Percentiles rank a stretch among this genome's conserved stretches.
phyloP scores from a whole-genome alignment of 1,140 invertebrate species.

The Ceratitis capitata region DNA sequence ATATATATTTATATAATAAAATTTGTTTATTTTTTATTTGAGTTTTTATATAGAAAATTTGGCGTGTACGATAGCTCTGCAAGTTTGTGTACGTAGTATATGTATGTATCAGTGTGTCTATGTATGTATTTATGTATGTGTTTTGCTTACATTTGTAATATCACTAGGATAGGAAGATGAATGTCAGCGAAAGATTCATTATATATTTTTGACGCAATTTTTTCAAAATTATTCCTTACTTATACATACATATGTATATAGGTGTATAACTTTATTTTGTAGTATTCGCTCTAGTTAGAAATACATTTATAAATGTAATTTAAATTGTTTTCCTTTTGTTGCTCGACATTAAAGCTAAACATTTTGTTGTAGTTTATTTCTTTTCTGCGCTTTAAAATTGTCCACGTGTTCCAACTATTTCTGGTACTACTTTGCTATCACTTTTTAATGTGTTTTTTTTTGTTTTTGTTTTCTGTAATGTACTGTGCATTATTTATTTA shows the following conservation, averaged over 20 bases:
- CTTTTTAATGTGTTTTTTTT: neutral
- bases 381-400: neutral
- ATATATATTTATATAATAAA: neutral
- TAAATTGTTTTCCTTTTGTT: neutral
- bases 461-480: neutral
- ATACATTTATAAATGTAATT: neutral
- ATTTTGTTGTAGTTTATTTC: neutral
- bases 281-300: too few species aligned
- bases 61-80: conserved; percentile 33
- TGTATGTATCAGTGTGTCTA: neutral
- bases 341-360: conserved; percentile 8
- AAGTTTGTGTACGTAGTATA: conserved; percentile 1
- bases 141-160: conserved; percentile 16
- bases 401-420: neutral
- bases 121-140: neutral
- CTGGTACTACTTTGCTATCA: neutral
- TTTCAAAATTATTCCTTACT: neutral
- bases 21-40: neutral
- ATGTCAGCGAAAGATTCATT: conserved; percentile 26
- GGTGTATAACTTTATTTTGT: neutral
- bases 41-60: conserved; percentile 22
- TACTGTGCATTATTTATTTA: neutral
- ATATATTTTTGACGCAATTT: neutral
- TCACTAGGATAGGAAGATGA: conserved; percentile 37
- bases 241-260: neutral